Conservation (phyloP, 2,113 vertebrate species). For the Rhombomys opimus region DNA sequence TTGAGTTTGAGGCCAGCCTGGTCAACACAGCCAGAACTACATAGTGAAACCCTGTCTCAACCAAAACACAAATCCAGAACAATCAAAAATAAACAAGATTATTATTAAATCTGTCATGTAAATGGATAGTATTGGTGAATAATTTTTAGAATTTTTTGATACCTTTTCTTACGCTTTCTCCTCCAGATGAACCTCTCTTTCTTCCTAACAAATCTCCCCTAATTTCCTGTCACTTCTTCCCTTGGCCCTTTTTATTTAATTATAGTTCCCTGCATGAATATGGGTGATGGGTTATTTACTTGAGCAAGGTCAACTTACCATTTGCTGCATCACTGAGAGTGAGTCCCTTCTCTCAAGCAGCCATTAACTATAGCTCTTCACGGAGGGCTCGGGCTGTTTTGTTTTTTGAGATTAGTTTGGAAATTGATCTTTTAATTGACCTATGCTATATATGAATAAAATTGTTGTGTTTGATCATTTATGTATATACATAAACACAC, state of each 20-base stretch:
- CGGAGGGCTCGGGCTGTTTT: background rate
- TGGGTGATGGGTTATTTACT: background rate
- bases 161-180: background rate
- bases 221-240: background rate
- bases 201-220: background rate
- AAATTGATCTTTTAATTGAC: background rate
- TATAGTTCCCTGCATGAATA: background rate
- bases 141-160: background rate
- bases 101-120: background rate
- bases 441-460: background rate
- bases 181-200: background rate
- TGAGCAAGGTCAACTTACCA: background rate
- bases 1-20: background rate
- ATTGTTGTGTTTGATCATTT: background rate
- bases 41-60: background rate
- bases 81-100: background rate
- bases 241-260: background rate
- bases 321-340: background rate
- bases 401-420: background rate
- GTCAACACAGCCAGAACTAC: background rate
- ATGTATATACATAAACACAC: background rate
- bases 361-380: background rate
- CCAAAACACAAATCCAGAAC: background rate
- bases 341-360: background rate
- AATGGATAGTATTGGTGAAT: background rate